A percentile compares a stretch with the other conserved stretches of the same genome.
Conservation (phyloP, 2,113 vertebrate genomes). For the Empidonax alnorum region DNA sequence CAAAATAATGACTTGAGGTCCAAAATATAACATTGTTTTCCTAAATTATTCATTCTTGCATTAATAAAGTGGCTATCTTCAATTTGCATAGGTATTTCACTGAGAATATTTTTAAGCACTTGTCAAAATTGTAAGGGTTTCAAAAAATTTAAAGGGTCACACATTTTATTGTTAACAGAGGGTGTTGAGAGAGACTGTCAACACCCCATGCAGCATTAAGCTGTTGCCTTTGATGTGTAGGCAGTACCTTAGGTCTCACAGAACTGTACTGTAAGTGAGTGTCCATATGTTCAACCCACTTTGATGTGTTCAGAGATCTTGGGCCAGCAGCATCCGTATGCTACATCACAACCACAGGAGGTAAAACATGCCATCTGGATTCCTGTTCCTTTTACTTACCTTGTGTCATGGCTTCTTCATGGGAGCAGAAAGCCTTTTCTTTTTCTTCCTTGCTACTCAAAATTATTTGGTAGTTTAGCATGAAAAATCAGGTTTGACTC, state of each 20-base stretch:
- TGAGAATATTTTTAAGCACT: not conserved
- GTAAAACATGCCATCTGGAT: slow-evolving; percentile 35
- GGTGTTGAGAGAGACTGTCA: slow-evolving; percentile 51
- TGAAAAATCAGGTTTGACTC: not conserved
- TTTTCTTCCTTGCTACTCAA: not conserved
- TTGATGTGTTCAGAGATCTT: slow-evolving; percentile 27
- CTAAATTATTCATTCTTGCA: not conserved
- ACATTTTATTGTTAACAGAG: slow-evolving; percentile 61
- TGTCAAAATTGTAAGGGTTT: slow-evolving; percentile 17
- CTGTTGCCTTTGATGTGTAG: slow-evolving; percentile 53
- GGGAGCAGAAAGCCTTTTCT: not conserved
- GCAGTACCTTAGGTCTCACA: slow-evolving; percentile 47
- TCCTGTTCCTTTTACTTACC: not conserved
- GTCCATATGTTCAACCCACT: slow-evolving; percentile 62
- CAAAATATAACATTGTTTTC: not conserved
- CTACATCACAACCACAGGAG: slow-evolving; percentile 1
- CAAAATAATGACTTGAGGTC: not conserved
- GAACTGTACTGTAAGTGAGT: not conserved
- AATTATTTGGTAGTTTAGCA: not conserved
- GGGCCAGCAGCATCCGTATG: slow-evolving; percentile 55
- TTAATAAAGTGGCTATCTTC: not conserved
- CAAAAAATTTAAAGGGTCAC: not conserved
- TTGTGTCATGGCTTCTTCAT: not conserved
- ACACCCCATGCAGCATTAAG: slow-evolving; percentile 23
- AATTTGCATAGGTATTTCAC: not conserved